Percentiles rank a stretch among this genome's conserved stretches.
Conservation (phyloP, 2,113 vertebrate genomes). For the Hippocampus zosterae region DNA sequence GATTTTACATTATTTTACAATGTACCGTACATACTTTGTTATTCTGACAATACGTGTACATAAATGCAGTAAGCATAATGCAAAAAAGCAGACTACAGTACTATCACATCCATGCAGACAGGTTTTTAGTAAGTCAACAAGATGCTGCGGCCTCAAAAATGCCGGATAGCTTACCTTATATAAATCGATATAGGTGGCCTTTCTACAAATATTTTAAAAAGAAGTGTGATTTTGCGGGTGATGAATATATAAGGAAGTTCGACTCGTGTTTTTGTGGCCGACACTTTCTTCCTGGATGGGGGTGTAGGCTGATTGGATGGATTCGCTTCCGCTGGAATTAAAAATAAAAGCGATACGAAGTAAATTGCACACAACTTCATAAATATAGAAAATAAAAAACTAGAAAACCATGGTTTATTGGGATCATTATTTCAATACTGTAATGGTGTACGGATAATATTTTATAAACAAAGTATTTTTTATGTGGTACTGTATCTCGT, state of each 20-base stretch:
- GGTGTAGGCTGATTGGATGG: slow-evolving; percentile 54
- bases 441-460: background rate
- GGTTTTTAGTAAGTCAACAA: background rate
- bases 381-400: background rate
- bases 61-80: background rate
- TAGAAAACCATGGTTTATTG: too few relatives aligned
- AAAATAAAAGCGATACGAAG: slow-evolving; percentile 32
- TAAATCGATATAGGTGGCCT: background rate
- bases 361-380: background rate
- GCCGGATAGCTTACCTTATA: slow-evolving; percentile 36
- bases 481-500: too few relatives aligned
- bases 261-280: slow-evolving; percentile 25
- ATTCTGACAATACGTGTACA: background rate
- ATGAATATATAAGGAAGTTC: slow-evolving; percentile 43
- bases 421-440: background rate
- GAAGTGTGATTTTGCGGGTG: background rate
- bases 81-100: too few relatives aligned
- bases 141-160: background rate
- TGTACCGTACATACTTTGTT: too few relatives aligned
- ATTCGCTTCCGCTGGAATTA: slow-evolving; percentile 11
- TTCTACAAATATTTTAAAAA: background rate
- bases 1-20: too few relatives aligned
- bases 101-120: too few relatives aligned
- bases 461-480: too few relatives aligned
- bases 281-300: slow-evolving; percentile 62